phyloP scores from a whole-genome alignment of 2,113 vertebrate species.

The Channa maculata region DNA sequence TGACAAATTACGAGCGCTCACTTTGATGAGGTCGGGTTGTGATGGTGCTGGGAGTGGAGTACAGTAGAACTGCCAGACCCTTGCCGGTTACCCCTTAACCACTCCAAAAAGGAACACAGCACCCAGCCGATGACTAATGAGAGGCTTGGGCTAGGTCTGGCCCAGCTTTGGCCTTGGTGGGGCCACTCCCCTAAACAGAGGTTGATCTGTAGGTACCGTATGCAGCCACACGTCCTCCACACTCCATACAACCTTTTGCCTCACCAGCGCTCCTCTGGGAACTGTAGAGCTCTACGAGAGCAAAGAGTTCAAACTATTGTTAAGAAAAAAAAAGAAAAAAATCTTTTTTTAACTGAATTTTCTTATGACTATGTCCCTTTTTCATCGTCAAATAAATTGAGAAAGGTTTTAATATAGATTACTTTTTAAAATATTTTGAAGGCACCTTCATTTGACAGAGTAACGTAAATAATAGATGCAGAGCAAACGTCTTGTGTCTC shows the following conservation, averaged over 20 bases:
- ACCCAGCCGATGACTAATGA: slow-evolving; percentile 93
- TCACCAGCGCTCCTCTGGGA: slow-evolving; percentile 65
- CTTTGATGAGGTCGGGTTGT: slow-evolving; percentile 99
- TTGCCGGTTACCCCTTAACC: slow-evolving; percentile 86
- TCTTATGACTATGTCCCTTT: too few species aligned
- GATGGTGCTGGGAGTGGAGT: slow-evolving; percentile 92
- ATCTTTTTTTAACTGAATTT: too few species aligned
- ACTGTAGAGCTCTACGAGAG: slow-evolving; percentile 44
- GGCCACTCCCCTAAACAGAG: slow-evolving; percentile 81
- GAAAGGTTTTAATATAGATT: too few species aligned
- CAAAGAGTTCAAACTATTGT: too few species aligned
- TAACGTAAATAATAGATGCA: slow-evolving; percentile 50
- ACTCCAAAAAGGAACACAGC: slow-evolving; percentile 92
- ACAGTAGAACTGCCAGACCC: slow-evolving; percentile 90
- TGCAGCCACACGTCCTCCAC: slow-evolving; percentile 71
- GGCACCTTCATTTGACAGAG: slow-evolving; percentile 25
- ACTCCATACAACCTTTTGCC: slow-evolving; percentile 70
- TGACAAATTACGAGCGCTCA: slow-evolving; percentile 98
- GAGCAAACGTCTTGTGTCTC: slow-evolving; percentile 39
- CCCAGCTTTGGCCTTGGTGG: slow-evolving; percentile 82
- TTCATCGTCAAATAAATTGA: too few species aligned
- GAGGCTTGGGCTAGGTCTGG: slow-evolving; percentile 85
- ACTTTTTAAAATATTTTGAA: slow-evolving; percentile 11
- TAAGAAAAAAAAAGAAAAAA: too few species aligned
- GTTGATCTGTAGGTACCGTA: slow-evolving; percentile 80